A percentile compares a stretch with the other conserved stretches of the same genome.
phyloP scores from a whole-genome alignment of 2,888 invertebrate genomes.

The Tetragonisca angustula region DNA sequence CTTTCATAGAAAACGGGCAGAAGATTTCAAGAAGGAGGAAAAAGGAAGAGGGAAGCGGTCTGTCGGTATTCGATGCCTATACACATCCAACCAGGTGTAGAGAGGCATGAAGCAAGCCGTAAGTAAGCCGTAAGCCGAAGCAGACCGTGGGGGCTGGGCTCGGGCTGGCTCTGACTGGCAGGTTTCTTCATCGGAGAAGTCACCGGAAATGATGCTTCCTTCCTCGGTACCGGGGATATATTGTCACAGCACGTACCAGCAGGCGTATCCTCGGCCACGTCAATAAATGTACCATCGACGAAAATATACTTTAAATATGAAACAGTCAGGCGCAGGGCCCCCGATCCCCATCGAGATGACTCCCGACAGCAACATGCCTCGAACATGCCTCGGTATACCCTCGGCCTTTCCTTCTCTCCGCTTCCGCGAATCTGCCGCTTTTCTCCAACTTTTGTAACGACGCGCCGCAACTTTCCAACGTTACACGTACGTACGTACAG shows the following conservation, averaged over 20 bases:
- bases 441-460: slow-evolving; percentile 60
- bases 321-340: slow-evolving; percentile 81
- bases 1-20: slow-evolving; percentile 63
- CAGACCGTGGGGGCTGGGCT: slow-evolving; percentile 72
- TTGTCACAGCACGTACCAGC: slow-evolving; percentile 68
- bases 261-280: slow-evolving; percentile 64
- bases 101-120: slow-evolving; percentile 78
- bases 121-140: slow-evolving; percentile 76
- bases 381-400: slow-evolving; percentile 61
- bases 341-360: slow-evolving; percentile 77
- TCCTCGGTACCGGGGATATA: slow-evolving; percentile 72
- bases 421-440: slow-evolving; percentile 52
- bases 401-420: slow-evolving; percentile 29
- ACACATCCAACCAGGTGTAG: slow-evolving; percentile 76
- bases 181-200: slow-evolving; percentile 83
- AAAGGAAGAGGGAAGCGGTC: slow-evolving; percentile 49
- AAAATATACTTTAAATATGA: slow-evolving; percentile 83
- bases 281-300: slow-evolving; percentile 77
- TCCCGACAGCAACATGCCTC: slow-evolving; percentile 76
- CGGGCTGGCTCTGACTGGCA: slow-evolving; percentile 81
- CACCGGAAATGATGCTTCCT: slow-evolving; percentile 83
- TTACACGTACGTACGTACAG: slow-evolving; percentile 31
- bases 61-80: slow-evolving; percentile 74
- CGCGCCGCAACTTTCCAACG: slow-evolving; percentile 46
- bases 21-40: slow-evolving; percentile 59